Percentiles rank a stretch among this genome's conserved stretches.
phyloP scores from a whole-genome alignment of 37 sponge, comb jelly and placozoan species.

The Spongilla lacustris region DNA sequence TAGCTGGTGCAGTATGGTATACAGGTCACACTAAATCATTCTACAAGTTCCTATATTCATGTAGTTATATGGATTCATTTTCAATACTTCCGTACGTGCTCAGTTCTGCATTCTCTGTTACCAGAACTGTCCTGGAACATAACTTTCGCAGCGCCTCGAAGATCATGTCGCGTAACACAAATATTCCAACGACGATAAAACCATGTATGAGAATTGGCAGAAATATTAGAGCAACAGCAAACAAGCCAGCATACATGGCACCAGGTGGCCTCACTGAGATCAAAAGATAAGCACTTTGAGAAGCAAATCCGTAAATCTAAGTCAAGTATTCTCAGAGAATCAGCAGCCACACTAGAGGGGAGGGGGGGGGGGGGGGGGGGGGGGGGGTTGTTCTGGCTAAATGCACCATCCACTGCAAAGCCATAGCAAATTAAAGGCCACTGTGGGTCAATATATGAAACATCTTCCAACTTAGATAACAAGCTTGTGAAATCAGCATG shows the following conservation, averaged over 20 bases:
- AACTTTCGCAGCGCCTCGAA: too few species aligned
- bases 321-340: neutral
- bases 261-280: neutral
- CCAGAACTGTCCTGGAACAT: too few species aligned
- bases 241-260: constrained; percentile 20
- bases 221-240: constrained; percentile 20
- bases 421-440: neutral
- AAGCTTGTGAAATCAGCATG: neutral
- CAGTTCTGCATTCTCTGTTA: too few species aligned
- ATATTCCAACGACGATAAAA: too few species aligned
- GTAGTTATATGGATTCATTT: too few species aligned
- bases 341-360: neutral
- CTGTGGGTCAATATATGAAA: neutral
- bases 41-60: too few species aligned
- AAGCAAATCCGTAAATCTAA: neutral
- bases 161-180: too few species aligned
- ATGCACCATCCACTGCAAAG: neutral
- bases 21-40: too few species aligned
- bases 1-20: too few species aligned
- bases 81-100: too few species aligned
- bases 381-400: neutral
- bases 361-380: neutral
- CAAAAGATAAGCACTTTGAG: neutral
- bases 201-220: too few species aligned
- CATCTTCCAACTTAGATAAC: neutral